Percentiles rank a stretch among this genome's conserved stretches.
Conservation (phyloP, 2,113 vertebrate genomes). For the Prunella fulvescens region DNA sequence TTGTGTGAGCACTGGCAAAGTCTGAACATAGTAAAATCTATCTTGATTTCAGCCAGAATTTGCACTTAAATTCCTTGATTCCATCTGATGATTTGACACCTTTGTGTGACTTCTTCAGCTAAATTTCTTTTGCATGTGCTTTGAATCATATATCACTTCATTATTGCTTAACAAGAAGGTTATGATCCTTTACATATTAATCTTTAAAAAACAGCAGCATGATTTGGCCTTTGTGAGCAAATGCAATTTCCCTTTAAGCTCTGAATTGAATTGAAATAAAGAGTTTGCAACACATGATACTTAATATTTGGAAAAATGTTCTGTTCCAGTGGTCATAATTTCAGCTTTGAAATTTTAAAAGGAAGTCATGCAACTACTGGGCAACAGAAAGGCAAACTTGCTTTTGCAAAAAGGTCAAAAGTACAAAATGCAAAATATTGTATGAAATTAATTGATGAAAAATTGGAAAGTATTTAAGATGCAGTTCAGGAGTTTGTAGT, state of each 20-base stretch:
- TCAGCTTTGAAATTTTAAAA: not conserved
- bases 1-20: not conserved
- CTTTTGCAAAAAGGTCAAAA: not conserved
- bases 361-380: not conserved
- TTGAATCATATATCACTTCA: not conserved
- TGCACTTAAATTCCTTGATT: not conserved
- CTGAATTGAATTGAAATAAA: not conserved
- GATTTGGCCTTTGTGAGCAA: not conserved
- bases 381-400: not conserved
- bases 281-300: not conserved
- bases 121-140: not conserved
- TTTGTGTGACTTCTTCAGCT: not conserved
- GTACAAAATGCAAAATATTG: not conserved
- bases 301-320: not conserved
- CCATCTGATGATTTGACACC: not conserved
- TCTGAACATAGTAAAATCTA: not conserved
- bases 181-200: not conserved
- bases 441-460: not conserved
- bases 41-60: not conserved
- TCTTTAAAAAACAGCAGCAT: not conserved
- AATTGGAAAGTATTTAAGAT: not conserved
- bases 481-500: not conserved
- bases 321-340: not conserved
- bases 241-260: not conserved
- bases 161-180: not conserved